Conservation (phyloP, 2,113 vertebrate genomes). For the Nycticorax nycticorax region DNA sequence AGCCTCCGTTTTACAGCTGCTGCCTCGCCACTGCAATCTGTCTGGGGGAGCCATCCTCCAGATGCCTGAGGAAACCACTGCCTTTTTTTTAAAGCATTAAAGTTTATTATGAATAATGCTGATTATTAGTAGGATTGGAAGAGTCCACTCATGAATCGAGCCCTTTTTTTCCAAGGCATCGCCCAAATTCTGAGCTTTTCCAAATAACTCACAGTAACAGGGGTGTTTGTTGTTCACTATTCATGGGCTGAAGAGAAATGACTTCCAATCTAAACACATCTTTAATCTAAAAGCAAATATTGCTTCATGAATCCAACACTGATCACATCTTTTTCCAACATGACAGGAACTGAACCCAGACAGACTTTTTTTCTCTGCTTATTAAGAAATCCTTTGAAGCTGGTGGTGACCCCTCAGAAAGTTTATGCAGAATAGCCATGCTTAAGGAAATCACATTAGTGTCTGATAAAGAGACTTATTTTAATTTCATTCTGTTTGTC, state of each 20-base stretch:
- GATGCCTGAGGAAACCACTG: not conserved
- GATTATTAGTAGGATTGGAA: not conserved
- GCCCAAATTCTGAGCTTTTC: not conserved
- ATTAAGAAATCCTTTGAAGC: conserved; percentile 53
- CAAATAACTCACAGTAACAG: not conserved
- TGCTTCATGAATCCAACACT: not conserved
- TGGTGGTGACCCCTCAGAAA: conserved; percentile 5
- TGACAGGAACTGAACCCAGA: conserved; percentile 58
- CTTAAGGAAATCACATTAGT: not conserved
- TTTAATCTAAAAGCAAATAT: conserved; percentile 38
- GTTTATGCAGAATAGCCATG: not conserved
- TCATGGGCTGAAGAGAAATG: not conserved
- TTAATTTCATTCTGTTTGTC: not conserved
- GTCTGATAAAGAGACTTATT: not conserved
- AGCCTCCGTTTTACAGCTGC: not conserved
- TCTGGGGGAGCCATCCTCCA: not conserved
- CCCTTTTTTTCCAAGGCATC: not conserved
- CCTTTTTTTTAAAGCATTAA: not conserved
- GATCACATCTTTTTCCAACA: conserved; percentile 57
- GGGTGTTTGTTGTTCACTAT: not conserved
- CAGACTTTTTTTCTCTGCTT: not conserved
- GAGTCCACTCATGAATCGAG: not conserved
- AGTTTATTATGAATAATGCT: not conserved
- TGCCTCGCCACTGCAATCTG: not conserved
- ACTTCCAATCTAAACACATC: conserved; percentile 18